Percentiles rank a stretch among this genome's conserved stretches.
Evolutionary conservation across 1,140 invertebrate genomes (phyloP).

Genomic region (Drosophila ogumai): DNA sequence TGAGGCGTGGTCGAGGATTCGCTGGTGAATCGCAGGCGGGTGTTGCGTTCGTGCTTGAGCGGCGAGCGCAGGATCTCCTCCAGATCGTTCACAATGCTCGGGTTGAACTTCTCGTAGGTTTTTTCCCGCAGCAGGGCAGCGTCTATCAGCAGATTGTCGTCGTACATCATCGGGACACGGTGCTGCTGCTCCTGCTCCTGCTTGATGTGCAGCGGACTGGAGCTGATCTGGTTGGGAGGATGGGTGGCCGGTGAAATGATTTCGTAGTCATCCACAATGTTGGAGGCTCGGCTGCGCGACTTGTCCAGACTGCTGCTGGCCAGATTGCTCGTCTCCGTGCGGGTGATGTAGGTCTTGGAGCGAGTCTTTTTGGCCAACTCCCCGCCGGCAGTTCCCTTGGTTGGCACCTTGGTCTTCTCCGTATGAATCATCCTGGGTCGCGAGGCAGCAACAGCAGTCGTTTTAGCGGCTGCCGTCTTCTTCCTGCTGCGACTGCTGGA

Average conservation of each 20-base stretch:
- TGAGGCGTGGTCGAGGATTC: slow-evolving; percentile 76
- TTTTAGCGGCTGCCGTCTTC: slow-evolving; percentile 21
- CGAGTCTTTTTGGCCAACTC: slow-evolving; percentile 86
- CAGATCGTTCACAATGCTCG: slow-evolving; percentile 79
- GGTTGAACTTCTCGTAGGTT: slow-evolving; percentile 77
- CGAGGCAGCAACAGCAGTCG: slow-evolving; percentile 6
- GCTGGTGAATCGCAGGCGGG: slow-evolving; percentile 71
- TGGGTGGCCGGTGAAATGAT: slow-evolving; percentile 79
- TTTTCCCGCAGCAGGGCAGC: slow-evolving; percentile 64
- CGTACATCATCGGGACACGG: slow-evolving; percentile 63
- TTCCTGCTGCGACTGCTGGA: slow-evolving; percentile 44
- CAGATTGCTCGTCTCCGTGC: slow-evolving; percentile 85
- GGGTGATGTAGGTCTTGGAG: slow-evolving; percentile 68
- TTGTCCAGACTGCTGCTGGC: slow-evolving; percentile 56
- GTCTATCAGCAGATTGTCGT: slow-evolving; percentile 73
- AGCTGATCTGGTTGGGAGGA: slow-evolving; percentile 80
- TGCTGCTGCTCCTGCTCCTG: slow-evolving; percentile 75
- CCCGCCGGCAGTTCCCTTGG: slow-evolving; percentile 84
- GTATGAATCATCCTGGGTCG: slow-evolving; percentile 91
- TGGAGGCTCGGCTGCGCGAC: slow-evolving; percentile 41
- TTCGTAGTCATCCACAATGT: slow-evolving; percentile 79
- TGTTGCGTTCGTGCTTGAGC: slow-evolving; percentile 68
- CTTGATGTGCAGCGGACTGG: slow-evolving; percentile 80
- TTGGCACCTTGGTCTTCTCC: slow-evolving; percentile 87
- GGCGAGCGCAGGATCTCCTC: slow-evolving; percentile 84